phyloP scores from a whole-genome alignment of 2,888 invertebrate genomes.

The Hemicrepidius hirtus region DNA sequence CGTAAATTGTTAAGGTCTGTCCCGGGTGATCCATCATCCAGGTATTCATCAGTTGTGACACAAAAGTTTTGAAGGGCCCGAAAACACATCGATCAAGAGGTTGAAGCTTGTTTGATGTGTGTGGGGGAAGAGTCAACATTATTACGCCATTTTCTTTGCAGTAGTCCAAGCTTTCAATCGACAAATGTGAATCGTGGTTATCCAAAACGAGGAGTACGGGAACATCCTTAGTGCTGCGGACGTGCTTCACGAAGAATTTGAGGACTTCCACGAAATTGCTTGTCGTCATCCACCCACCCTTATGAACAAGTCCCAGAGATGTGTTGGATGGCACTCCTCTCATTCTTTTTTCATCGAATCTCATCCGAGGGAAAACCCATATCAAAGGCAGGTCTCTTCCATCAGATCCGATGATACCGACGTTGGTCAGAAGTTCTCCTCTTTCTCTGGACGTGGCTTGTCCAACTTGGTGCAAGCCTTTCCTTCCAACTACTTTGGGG shows the following conservation, averaged over 20 bases:
- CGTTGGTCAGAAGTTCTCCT: constrained; percentile 23
- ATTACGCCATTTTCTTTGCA: too few relatives aligned
- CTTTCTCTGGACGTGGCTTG: constrained; percentile 35
- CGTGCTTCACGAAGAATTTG: constrained; percentile 63
- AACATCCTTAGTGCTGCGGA: too few relatives aligned
- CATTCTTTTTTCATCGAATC: constrained; percentile 45
- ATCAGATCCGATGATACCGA: constrained; percentile 16
- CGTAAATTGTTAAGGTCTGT: constrained; percentile 34
- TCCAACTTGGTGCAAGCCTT: constrained; percentile 22
- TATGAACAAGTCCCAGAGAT: constrained; percentile 39
- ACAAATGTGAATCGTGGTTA: too few relatives aligned
- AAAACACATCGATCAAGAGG: constrained; percentile 27
- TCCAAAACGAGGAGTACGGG: constrained; percentile 58
- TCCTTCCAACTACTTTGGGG: constrained; percentile 30
- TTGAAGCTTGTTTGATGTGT: constrained; percentile 51
- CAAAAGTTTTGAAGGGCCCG: constrained; percentile 38
- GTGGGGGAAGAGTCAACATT: too few relatives aligned
- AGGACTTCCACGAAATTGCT: constrained; percentile 61
- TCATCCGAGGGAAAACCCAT: constrained; percentile 14
- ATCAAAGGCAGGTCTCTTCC: constrained; percentile 22
- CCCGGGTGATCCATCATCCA: too few relatives aligned
- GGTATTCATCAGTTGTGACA: too few relatives aligned
- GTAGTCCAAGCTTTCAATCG: too few relatives aligned
- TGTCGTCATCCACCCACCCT: constrained; percentile 63
- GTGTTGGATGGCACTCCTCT: constrained; percentile 49